phyloP scores from a whole-genome alignment of 2,113 vertebrate species.

The Perca flavescens region DNA sequence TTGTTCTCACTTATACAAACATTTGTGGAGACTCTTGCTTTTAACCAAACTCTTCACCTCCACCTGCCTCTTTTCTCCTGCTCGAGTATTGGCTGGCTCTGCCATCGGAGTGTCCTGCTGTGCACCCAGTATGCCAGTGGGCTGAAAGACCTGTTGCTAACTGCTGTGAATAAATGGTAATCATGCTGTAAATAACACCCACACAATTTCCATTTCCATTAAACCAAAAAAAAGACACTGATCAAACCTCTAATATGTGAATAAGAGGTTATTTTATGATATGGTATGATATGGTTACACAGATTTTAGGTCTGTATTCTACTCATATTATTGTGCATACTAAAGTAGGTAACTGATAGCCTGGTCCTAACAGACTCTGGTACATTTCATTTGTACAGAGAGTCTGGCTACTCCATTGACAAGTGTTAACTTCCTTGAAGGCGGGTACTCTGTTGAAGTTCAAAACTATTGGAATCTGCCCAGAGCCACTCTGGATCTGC shows the following conservation, averaged over 20 bases:
- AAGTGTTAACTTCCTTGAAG: too few relatives aligned
- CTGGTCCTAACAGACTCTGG: too few relatives aligned
- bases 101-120: not conserved
- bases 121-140: not conserved
- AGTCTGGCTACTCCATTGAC: too few relatives aligned
- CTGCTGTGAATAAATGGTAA: not conserved
- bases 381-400: too few relatives aligned
- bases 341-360: too few relatives aligned
- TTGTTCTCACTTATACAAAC: constrained; percentile 18
- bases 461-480: too few relatives aligned
- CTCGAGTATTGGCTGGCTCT: not conserved
- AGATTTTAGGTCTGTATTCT: not conserved
- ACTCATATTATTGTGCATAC: not conserved
- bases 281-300: not conserved
- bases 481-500: too few relatives aligned
- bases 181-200: not conserved
- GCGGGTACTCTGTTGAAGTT: too few relatives aligned
- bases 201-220: not conserved
- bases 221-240: not conserved
- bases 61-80: not conserved
- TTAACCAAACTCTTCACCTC: constrained; percentile 1
- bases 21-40: not conserved
- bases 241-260: too few relatives aligned
- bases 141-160: not conserved
- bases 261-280: not conserved